phyloP scores from a whole-genome alignment of 1,140 invertebrate genomes.

The Drosophila paulistorum region DNA sequence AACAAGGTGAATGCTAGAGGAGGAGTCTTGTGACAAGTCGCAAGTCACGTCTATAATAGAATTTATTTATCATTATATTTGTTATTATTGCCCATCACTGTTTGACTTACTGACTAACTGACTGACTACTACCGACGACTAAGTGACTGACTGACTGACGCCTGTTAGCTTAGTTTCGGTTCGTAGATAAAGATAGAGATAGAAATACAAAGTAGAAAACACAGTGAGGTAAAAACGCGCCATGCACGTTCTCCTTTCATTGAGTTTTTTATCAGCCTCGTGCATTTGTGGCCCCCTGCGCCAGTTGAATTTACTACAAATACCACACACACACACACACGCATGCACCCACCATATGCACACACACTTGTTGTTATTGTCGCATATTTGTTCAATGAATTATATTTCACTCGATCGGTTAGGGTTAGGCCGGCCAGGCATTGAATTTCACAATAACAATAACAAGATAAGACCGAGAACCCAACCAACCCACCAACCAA shows the following conservation, averaged over 20 bases:
- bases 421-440: conserved; percentile 29
- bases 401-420: conserved; percentile 46
- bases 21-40: conserved; percentile 49
- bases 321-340: conserved; percentile 7
- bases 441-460: conserved; percentile 65
- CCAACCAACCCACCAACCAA: neutral
- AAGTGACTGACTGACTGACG: conserved; percentile 6
- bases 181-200: neutral
- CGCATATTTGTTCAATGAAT: conserved; percentile 54
- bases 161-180: neutral
- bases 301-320: conserved; percentile 35
- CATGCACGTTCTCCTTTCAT: conserved; percentile 32
- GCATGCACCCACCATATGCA: neutral
- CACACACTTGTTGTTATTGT: conserved; percentile 6
- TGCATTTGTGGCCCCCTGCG: conserved; percentile 31
- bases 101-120: conserved; percentile 27
- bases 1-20: conserved; percentile 34
- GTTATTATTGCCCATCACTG: neutral
- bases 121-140: conserved; percentile 14
- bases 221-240: conserved; percentile 37
- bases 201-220: neutral
- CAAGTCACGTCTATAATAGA: conserved; percentile 56
- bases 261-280: conserved; percentile 47
- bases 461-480: conserved; percentile 42
- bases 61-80: conserved; percentile 51